These are phyloP conservation scores for Zingel zingel DNA, from an alignment of 2,113 vertebrate species.

Conservation along the genomic window DNA sequence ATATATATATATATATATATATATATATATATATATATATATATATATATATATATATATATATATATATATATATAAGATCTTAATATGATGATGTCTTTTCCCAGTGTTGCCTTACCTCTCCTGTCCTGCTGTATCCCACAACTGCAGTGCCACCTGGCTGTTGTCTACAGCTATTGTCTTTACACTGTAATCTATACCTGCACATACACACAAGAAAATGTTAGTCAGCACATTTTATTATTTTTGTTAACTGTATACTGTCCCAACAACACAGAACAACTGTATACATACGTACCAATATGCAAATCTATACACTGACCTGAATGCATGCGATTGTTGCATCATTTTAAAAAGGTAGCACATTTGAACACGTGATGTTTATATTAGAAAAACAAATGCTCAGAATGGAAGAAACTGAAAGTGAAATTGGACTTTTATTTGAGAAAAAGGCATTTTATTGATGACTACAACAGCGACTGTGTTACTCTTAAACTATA, in stretches of 20 bases:
- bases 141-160: conserved; percentile 91
- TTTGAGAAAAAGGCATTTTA: not conserved
- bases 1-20: too few species aligned
- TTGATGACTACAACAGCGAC: too few species aligned
- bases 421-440: not conserved
- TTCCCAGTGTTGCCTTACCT: conserved; percentile 72
- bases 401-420: not conserved
- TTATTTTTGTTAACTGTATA: not conserved
- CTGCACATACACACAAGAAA: conserved; percentile 70
- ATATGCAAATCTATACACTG: not conserved
- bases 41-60: too few species aligned
- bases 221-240: not conserved
- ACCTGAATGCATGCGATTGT: not conserved
- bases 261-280: not conserved
- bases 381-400: too few species aligned
- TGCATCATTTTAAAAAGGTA: not conserved
- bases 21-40: too few species aligned
- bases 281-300: not conserved
- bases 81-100: not conserved
- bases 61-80: too few species aligned
- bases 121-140: conserved; percentile 97
- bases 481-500: too few species aligned
- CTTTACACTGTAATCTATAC: conserved; percentile 94
- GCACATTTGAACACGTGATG: not conserved
- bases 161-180: conserved; percentile 88